Evolutionary conservation across 1,140 invertebrate species (phyloP), one percentile per base, ranked within the genome.

Genomic region (Macrosteles quadrilineatus): DNA sequence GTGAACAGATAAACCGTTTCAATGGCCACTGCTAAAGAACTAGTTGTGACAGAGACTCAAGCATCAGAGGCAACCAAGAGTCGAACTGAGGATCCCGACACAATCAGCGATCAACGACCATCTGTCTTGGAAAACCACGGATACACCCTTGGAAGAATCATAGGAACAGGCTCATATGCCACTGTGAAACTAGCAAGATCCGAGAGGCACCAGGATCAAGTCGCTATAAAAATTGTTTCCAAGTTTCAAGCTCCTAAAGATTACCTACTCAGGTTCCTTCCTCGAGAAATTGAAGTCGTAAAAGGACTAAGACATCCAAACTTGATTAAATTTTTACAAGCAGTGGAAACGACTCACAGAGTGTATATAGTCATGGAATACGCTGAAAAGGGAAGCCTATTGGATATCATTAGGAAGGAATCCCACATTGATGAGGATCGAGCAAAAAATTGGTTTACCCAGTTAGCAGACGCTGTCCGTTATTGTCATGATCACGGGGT

Each of bases 151-250:
- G 90, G 90, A 14, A 88, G 88, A 76, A 91, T 87, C 0, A 90
- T 95, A 66, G 92, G 92, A 6, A 86, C 86, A 11, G 93, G 93
- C 2, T 93, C 91, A 23, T 95, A 93, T 80, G 92, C 91, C 4
- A 91, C 87, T 27, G 91, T 93, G 1, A 90, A 90, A 83, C 88
- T 89, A 80, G 92, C 91, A 0, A 87, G 86, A 69, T 93, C 91
- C 53, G 83, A 88, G 69, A 83, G 86, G 59, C 89, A 92, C 76
- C 84, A 86, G 70, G 86, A 85, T 69, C 84, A 90, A 76, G 92
- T 95, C 27, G 93, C 93, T n/a, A 85, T 95, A 32, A 95, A 95
- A 86, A 94, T 95, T 64, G 89, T 95, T 47, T 91, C 90, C 25
- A 95, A 94, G 80, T 87, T 88, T 73, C 90, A 90, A 79, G 90